Conservation (phyloP, 2,888 invertebrate genomes). For the Anoplius nigerrimus region DNA sequence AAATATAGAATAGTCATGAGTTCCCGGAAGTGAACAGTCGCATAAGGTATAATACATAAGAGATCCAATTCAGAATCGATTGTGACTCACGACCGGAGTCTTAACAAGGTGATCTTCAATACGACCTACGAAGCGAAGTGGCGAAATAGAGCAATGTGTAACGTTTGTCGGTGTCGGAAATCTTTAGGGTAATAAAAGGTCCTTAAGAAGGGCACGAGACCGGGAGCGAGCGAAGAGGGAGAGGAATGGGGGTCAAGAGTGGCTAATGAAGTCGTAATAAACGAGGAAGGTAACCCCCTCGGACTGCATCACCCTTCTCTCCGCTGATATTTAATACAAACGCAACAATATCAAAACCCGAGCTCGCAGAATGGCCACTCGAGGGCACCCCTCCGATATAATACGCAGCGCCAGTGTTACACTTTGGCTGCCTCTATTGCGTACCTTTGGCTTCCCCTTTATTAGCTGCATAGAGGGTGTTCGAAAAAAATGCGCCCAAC, state of each 20-base stretch:
- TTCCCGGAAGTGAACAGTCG: too few species aligned
- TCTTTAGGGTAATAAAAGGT: background rate
- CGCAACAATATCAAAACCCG: slow-evolving; percentile 68
- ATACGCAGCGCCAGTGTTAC: background rate
- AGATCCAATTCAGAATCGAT: too few species aligned
- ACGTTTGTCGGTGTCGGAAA: too few species aligned
- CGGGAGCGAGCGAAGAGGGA: background rate
- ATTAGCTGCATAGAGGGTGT: background rate
- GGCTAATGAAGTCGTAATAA: slow-evolving; percentile 61
- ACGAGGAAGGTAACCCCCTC: slow-evolving; percentile 29
- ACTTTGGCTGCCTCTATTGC: background rate
- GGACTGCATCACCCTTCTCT: slow-evolving; percentile 37
- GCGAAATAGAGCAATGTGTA: too few species aligned
- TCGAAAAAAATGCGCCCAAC: too few species aligned
- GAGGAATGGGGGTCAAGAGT: slow-evolving; percentile 27
- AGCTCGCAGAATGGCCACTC: slow-evolving; percentile 56
- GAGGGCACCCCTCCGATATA: slow-evolving; percentile 35
- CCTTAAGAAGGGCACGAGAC: slow-evolving; percentile 1
- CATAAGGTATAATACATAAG: background rate
- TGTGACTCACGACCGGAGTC: too few species aligned
- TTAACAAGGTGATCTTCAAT: too few species aligned
- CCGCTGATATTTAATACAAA: slow-evolving; percentile 68
- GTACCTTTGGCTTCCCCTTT: background rate
- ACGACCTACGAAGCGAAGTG: too few species aligned
- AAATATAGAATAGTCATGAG: too few species aligned